phyloP scores from a whole-genome alignment of 2,888 invertebrate species.

The Cerastis leucographa region DNA sequence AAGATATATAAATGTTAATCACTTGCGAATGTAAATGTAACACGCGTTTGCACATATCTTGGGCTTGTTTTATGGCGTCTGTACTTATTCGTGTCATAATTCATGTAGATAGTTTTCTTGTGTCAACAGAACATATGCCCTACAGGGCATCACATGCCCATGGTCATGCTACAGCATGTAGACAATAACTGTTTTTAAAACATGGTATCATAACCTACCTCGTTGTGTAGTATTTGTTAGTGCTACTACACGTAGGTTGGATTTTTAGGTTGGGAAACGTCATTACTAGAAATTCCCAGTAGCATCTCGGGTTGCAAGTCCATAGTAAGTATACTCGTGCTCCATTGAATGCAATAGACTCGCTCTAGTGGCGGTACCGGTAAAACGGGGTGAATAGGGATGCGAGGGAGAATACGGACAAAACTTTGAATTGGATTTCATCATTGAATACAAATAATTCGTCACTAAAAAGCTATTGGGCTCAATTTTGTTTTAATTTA shows the following conservation, averaged over 20 bases:
- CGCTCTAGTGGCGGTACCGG: too few relatives aligned
- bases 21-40: not conserved
- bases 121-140: not conserved
- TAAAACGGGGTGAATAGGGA: too few relatives aligned
- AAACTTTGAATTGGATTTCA: too few relatives aligned
- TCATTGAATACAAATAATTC: too few relatives aligned
- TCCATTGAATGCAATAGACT: not conserved
- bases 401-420: too few relatives aligned
- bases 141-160: too few relatives aligned
- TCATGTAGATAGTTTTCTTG: not conserved
- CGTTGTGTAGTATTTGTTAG: not conserved
- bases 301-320: not conserved
- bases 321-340: not conserved
- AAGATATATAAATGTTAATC: constrained; percentile 5
- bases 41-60: not conserved
- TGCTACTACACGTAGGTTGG: not conserved
- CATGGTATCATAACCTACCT: not conserved
- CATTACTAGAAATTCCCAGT: not conserved
- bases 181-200: not conserved
- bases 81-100: not conserved
- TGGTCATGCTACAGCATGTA: too few relatives aligned
- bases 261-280: not conserved
- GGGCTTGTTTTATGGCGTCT: not conserved
- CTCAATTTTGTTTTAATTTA: too few relatives aligned
- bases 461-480: too few relatives aligned